Evolutionary conservation across 2,888 invertebrate species (phyloP).

Genomic region (Notodonta dromedarius): DNA sequence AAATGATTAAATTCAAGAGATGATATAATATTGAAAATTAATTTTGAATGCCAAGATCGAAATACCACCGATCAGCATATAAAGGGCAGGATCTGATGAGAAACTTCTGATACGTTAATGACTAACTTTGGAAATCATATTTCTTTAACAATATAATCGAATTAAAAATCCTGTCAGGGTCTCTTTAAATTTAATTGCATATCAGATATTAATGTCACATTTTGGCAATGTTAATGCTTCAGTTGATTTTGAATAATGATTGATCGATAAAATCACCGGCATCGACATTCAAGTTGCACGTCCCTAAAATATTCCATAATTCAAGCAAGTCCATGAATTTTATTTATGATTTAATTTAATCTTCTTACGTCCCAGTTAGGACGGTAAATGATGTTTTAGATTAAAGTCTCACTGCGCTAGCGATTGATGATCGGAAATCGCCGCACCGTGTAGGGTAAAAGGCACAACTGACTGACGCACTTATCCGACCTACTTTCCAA

Average conservation of each 20-base stretch:
- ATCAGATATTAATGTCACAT: neutral
- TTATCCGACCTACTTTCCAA: slow-evolving; percentile 71
- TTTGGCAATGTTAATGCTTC: neutral
- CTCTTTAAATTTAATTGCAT: neutral
- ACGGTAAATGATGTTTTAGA: slow-evolving; percentile 28
- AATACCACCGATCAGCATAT: neutral
- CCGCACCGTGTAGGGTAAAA: slow-evolving; percentile 63
- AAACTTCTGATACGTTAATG: slow-evolving; percentile 2
- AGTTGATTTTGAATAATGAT: no score
- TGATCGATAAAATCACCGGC: slow-evolving; percentile 15
- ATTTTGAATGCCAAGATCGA: neutral
- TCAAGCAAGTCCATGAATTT: neutral
- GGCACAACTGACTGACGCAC: slow-evolving; percentile 56
- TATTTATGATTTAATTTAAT: slow-evolving; percentile 15
- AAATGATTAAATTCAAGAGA: neutral
- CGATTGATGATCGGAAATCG: slow-evolving; percentile 46
- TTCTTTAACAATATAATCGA: neutral
- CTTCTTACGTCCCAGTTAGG: neutral
- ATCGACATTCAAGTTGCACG: slow-evolving; percentile 8
- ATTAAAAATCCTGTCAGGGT: neutral
- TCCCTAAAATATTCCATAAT: slow-evolving; percentile 14
- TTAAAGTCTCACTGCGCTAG: slow-evolving; percentile 11
- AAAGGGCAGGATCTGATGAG: neutral
- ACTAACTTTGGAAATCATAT: neutral
- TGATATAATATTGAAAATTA: neutral